Evolutionary conservation across 2,797 vertebrate species (phyloP), one percentile per base, ranked within the genome.

Genomic region (Astyanax mexicanus): DNA sequence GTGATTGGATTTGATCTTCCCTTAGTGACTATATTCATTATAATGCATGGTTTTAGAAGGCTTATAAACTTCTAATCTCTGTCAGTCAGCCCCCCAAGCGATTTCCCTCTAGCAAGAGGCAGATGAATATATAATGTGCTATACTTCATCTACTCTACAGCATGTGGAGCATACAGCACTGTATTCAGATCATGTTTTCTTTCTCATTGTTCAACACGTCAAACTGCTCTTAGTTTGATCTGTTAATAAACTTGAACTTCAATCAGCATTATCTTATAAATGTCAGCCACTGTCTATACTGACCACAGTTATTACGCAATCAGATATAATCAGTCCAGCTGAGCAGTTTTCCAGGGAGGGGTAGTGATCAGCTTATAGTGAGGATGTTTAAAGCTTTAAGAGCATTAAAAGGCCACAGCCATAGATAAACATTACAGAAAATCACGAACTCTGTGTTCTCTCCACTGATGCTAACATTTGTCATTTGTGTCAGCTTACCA

Each of bases 381-480:
- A 55, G 52, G 52, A 57, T 57, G 54, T 32, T n/a, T 8, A 35
- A 32, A 57, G 54, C 54, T 57, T 32, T 57, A 57, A 35, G 54
- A 57, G 54, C 27, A 32, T 57, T 57, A 32, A 32, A n/a, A 32
- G 15, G 1, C 10, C 25, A 55, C 54, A 32, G 25, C 3, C 52
- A 55, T 55, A n/a, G n/a, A 3, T 57, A 13, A 29, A 29, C 52
- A 29, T 27, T 57, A 57, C 27, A 57, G 27, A 7, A 6, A 57
- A 57, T 6, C 10, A 10, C 57, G 13, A 15, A 57, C 52, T 55
- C 49, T 11, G 49, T 25, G 51, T 23, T 23, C 10, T 25, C 0
- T 29, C 2, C 32, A 32, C 3, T 52, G 2, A 52, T 23, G 49
- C 51, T 19, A 32, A 32, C 29, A 21, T 51, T 21, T 21, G 6